These are phyloP conservation scores for Saccostrea cuccullata DNA, from an alignment of 1,140 invertebrate species.

Conservation along the genomic window DNA sequence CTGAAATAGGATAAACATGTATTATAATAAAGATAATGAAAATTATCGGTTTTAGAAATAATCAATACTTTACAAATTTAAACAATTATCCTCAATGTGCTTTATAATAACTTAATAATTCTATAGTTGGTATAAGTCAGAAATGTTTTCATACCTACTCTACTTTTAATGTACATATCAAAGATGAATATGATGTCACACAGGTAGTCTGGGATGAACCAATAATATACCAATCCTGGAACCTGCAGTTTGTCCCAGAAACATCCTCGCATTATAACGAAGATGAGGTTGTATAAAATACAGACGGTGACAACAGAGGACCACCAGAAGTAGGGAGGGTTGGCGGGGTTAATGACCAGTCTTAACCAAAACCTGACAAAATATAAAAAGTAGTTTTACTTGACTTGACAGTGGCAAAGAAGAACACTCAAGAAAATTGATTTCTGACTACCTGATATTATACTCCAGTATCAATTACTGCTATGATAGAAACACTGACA, in stretches of 20 bases:
- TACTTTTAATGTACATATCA: constrained; percentile 90
- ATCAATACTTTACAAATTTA: neutral
- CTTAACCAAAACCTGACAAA: constrained; percentile 67
- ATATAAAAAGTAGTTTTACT: neutral
- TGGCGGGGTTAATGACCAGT: constrained; percentile 80
- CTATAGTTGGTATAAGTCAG: neutral
- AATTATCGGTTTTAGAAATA: neutral
- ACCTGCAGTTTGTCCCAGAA: constrained; percentile 90
- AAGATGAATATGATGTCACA: constrained; percentile 91
- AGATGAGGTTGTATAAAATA: constrained; percentile 93
- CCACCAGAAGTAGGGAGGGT: constrained; percentile 83
- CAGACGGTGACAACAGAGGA: constrained; percentile 80
- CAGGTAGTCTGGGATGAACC: constrained; percentile 89
- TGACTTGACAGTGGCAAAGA: neutral
- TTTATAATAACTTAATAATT: neutral
- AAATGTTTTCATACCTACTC: constrained; percentile 85
- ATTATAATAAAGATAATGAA: neutral
- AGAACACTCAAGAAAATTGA: neutral
- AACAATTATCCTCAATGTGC: too few species aligned
- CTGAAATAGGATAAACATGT: constrained; percentile 62
- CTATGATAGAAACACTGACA: too few species aligned
- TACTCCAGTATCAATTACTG: neutral
- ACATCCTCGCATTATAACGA: constrained; percentile 91
- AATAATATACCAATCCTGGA: constrained; percentile 83
- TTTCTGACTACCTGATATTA: neutral